These are phyloP conservation scores for Potamilus streckersoni DNA, from an alignment of 1,140 invertebrate genomes.

Conservation along the genomic window DNA sequence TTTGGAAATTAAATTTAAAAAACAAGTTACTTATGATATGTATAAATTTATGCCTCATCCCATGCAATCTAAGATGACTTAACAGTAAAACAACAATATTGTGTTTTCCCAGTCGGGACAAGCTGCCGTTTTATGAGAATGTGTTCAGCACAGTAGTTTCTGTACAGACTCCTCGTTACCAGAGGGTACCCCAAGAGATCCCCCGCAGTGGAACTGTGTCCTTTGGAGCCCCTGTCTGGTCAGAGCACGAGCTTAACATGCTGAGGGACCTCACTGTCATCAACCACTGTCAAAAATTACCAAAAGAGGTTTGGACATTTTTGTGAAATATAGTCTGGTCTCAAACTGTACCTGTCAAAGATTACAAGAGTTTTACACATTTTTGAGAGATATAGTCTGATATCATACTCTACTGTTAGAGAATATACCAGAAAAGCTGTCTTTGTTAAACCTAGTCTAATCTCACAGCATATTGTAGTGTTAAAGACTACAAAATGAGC, in stretches of 20 bases:
- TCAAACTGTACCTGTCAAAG: slow-evolving; percentile 18
- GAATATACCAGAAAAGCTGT: no score
- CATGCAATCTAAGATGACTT: no score
- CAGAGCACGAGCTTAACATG: slow-evolving; percentile 48
- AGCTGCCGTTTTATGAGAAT: slow-evolving; percentile 61
- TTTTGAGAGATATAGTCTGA: no score
- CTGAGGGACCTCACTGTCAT: slow-evolving; percentile 43
- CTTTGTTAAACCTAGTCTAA: no score
- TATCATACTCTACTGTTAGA: no score
- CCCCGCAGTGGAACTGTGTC: slow-evolving; percentile 25
- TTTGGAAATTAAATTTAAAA: not conserved
- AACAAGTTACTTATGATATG: no score
- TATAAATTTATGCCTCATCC: no score
- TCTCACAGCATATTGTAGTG: no score
- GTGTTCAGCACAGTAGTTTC: slow-evolving; percentile 53
- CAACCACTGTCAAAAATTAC: slow-evolving; percentile 22
- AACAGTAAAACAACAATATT: not conserved
- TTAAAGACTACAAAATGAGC: no score
- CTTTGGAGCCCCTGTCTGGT: slow-evolving; percentile 22
- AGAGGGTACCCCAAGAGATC: slow-evolving; percentile 12
- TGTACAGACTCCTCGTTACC: slow-evolving; percentile 49
- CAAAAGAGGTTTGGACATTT: slow-evolving; percentile 11
- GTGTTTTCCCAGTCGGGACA: slow-evolving; percentile 51
- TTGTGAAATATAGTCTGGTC: no score
- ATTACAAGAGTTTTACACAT: no score